Conservation (phyloP, 1,140 invertebrate genomes). For the Amyelois transitella region DNA sequence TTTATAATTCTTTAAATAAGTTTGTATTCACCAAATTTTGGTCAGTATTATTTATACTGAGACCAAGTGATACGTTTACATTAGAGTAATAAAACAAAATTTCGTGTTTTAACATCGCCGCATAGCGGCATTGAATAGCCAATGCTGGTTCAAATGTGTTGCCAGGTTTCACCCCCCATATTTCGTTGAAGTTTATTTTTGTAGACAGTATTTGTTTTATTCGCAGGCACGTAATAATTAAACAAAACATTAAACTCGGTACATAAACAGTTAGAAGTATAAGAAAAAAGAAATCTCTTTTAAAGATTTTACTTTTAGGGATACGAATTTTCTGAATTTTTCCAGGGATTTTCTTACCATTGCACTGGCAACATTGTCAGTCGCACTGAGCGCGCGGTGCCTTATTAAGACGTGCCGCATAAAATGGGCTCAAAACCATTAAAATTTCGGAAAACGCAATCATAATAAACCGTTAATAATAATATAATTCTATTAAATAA, state of each 20-base stretch:
- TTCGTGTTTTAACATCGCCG: constrained; percentile 27
- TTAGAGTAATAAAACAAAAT: not conserved
- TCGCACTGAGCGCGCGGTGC: constrained; percentile 28
- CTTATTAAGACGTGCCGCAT: constrained; percentile 12
- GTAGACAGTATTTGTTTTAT: too few relatives aligned
- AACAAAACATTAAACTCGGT: not conserved
- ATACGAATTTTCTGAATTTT: not conserved
- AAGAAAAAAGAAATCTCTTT: too few relatives aligned
- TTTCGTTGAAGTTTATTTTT: not conserved
- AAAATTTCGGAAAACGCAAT: constrained; percentile 11
- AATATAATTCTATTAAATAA: constrained; percentile 17
- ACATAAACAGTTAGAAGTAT: not conserved
- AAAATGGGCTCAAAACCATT: constrained; percentile 29
- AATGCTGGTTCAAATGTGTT: constrained; percentile 34
- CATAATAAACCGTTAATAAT: constrained; percentile 20
- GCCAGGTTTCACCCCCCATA: constrained; percentile 14
- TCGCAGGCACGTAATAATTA: too few relatives aligned
- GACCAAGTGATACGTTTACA: too few relatives aligned
- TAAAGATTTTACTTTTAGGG: not conserved
- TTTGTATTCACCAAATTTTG: too few relatives aligned
- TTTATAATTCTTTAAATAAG: not conserved
- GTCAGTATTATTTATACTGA: not conserved
- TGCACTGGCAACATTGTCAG: constrained; percentile 23
- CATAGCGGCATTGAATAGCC: constrained; percentile 47
- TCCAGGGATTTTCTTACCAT: not conserved